A percentile compares a stretch with the other conserved stretches of the same genome.
Evolutionary conservation across 2,888 invertebrate species (phyloP).

Genomic region (Eucera pruinosa): DNA sequence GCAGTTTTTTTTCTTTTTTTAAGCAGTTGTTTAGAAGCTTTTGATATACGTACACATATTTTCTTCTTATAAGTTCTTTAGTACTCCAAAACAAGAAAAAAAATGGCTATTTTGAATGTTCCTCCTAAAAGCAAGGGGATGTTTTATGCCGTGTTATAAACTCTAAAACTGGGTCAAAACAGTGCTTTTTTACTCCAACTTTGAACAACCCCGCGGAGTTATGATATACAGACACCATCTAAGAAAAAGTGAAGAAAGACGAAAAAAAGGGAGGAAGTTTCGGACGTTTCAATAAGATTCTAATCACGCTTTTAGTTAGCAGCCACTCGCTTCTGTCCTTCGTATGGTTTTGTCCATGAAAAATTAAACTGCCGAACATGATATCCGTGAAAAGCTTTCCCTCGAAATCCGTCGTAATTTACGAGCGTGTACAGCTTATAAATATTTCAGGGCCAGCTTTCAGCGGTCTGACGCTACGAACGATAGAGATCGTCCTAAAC

Average conservation of each 20-base stretch:
- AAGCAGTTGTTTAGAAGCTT: too few relatives aligned
- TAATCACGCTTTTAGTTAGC: conserved; percentile 42
- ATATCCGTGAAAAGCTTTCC: conserved; percentile 25
- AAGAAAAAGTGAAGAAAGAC: background rate
- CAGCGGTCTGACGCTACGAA: conserved; percentile 9
- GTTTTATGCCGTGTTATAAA: background rate
- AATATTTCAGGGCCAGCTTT: conserved; percentile 48
- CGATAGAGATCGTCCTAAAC: conserved; percentile 39
- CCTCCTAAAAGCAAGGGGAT: background rate
- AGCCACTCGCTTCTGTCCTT: conserved; percentile 17
- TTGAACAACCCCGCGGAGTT: background rate
- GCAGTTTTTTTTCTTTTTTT: too few relatives aligned
- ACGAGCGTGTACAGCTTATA: conserved; percentile 47
- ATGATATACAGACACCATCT: background rate
- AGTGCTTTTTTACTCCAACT: background rate
- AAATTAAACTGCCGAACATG: conserved; percentile 48
- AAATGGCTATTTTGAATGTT: background rate
- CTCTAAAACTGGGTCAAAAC: conserved; percentile 5
- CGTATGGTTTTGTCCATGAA: conserved; percentile 9
- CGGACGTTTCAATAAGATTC: conserved; percentile 39
- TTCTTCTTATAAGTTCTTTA: background rate
- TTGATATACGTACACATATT: background rate
- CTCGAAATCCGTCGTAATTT: conserved; percentile 45
- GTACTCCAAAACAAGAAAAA: background rate
- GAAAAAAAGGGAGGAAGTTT: background rate